A percentile compares a stretch with the other conserved stretches of the same genome.
These are phyloP conservation scores for Nomada flava DNA, from an alignment of 2,888 invertebrate genomes.

Conservation along the genomic window DNA sequence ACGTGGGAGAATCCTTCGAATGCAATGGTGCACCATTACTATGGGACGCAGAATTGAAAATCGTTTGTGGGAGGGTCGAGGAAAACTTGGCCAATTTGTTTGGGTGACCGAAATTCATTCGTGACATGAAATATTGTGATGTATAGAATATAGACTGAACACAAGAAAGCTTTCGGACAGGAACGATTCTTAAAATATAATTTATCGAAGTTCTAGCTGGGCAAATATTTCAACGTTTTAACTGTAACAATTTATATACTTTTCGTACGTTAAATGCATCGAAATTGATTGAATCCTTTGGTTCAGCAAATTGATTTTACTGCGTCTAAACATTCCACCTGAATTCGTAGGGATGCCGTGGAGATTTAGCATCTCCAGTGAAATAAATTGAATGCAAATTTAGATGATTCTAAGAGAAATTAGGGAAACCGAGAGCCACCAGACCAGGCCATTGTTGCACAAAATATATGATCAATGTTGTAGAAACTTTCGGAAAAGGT, in stretches of 20 bases:
- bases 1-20: constrained; percentile 47
- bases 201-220: background rate
- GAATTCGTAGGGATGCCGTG: too few species aligned
- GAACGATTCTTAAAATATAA: background rate
- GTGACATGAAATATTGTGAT: background rate
- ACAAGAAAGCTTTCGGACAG: background rate
- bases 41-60: background rate
- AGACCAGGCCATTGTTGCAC: background rate
- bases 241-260: too few species aligned
- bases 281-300: background rate
- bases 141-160: background rate
- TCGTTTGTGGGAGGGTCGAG: background rate
- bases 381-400: background rate
- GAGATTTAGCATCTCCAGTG: too few species aligned
- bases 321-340: too few species aligned
- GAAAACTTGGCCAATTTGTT: background rate
- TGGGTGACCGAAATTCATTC: too few species aligned
- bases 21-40: background rate
- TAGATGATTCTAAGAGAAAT: too few species aligned
- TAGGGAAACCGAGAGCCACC: background rate
- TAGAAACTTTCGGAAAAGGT: constrained; percentile 19
- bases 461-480: constrained; percentile 28
- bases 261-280: too few species aligned
- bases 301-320: too few species aligned
- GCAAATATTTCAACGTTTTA: too few species aligned